Evolutionary conservation across 1,140 invertebrate species (phyloP).

Genomic region (Diorhabda carinulata): DNA sequence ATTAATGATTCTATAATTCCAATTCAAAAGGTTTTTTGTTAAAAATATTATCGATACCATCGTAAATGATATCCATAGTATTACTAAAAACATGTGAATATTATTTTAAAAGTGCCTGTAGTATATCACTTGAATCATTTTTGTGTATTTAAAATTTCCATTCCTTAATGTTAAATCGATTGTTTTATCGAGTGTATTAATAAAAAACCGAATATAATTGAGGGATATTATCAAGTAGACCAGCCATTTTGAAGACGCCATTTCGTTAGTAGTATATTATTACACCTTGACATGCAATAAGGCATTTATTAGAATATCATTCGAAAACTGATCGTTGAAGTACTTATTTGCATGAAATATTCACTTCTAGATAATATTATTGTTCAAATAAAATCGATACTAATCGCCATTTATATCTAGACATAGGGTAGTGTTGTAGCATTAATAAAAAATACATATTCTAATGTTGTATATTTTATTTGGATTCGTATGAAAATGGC

Average conservation of each 20-base stretch:
- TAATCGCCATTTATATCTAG: slow-evolving; percentile 15
- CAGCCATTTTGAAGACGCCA: slow-evolving; percentile 21
- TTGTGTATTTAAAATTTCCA: too few species aligned
- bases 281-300: slow-evolving; percentile 18
- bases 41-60: too few species aligned
- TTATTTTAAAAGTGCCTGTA: too few species aligned
- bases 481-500: too few species aligned
- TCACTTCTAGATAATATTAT: slow-evolving; percentile 9
- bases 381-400: slow-evolving; percentile 10
- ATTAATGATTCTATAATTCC: too few species aligned
- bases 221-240: not conserved
- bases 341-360: slow-evolving; percentile 18
- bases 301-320: slow-evolving; percentile 19
- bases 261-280: slow-evolving; percentile 18
- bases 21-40: too few species aligned
- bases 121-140: too few species aligned
- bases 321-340: slow-evolving; percentile 12
- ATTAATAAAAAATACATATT: too few species aligned
- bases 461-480: too few species aligned
- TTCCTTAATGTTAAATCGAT: not conserved
- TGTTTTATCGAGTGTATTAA: not conserved
- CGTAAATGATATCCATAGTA: too few species aligned
- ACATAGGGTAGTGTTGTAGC: too few species aligned
- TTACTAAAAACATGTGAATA: too few species aligned
- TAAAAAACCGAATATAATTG: not conserved